Conservation (phyloP, 2,797 vertebrate genomes). For the Odontamblyopus rebecca region DNA sequence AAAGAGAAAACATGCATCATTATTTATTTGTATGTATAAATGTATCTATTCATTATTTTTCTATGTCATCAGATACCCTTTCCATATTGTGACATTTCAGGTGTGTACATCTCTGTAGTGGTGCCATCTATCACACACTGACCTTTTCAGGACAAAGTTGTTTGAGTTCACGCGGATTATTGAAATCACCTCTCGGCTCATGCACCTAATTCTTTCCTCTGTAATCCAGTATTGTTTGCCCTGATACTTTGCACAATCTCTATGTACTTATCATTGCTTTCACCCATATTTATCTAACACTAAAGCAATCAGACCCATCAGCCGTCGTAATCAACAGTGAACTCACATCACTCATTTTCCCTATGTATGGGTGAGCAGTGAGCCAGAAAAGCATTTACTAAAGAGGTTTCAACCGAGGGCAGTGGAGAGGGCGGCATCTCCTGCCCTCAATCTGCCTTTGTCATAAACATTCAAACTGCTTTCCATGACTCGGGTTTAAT, state of each 20-base stretch:
- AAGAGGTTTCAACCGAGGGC: slow-evolving; percentile 65
- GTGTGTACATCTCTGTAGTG: neutral
- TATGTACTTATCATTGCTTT: slow-evolving; percentile 64
- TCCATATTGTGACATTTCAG: neutral
- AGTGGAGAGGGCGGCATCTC: slow-evolving; percentile 44
- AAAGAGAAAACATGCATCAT: neutral
- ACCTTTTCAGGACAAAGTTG: slow-evolving; percentile 57
- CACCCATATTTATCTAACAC: slow-evolving; percentile 70
- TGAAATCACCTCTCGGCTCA: slow-evolving; percentile 46
- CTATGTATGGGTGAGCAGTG: slow-evolving; percentile 75
- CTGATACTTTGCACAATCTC: slow-evolving; percentile 40
- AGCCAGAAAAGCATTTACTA: slow-evolving; percentile 71
- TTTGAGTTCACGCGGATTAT: slow-evolving; percentile 57
- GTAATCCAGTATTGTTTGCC: slow-evolving; percentile 74
- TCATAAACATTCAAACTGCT: slow-evolving; percentile 53
- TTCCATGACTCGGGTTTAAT: slow-evolving; percentile 45
- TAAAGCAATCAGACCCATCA: slow-evolving; percentile 73
- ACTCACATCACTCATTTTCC: slow-evolving; percentile 69
- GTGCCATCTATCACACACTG: slow-evolving; percentile 25
- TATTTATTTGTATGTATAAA: neutral
- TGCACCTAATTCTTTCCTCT: slow-evolving; percentile 38
- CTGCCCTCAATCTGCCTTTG: slow-evolving; percentile 31
- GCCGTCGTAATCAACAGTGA: slow-evolving; percentile 77
- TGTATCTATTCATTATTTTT: neutral
- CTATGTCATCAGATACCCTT: neutral